Conservation (phyloP, 1,140 invertebrate species). For the Sycophila sp. region DNA sequence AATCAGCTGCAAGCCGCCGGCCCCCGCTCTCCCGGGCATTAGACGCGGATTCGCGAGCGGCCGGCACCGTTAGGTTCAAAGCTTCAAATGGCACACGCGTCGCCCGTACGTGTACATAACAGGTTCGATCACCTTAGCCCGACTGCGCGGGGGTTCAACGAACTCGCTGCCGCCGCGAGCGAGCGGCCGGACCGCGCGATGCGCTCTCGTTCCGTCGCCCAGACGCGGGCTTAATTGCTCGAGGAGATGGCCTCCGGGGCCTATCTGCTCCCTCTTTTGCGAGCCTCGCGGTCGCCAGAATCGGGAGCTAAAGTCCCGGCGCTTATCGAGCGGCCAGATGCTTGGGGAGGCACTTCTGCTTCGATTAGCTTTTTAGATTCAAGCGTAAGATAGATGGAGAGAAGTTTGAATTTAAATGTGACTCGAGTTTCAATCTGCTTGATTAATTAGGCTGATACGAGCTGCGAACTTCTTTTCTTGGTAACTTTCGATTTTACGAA, state of each 20-base stretch:
- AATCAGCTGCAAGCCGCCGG: slow-evolving; percentile 22
- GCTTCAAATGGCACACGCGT: slow-evolving; percentile 15
- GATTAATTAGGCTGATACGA: too few relatives aligned
- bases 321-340: too few relatives aligned
- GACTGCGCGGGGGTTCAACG: slow-evolving; percentile 16
- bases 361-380: too few relatives aligned
- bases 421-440: too few relatives aligned
- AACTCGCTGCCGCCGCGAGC: slow-evolving; percentile 1
- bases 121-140: slow-evolving; percentile 33
- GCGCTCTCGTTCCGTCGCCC: not conserved
- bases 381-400: too few relatives aligned
- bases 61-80: slow-evolving; percentile 36
- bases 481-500: too few relatives aligned
- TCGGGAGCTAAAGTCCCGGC: too few relatives aligned
- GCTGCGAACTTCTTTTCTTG: too few relatives aligned
- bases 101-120: slow-evolving; percentile 2
- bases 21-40: not conserved
- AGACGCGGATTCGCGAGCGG: too few relatives aligned
- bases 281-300: too few relatives aligned
- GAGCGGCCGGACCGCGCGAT: not conserved
- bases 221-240: slow-evolving; percentile 7
- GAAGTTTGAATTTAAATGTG: too few relatives aligned
- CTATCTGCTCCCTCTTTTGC: not conserved
- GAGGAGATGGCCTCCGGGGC: not conserved
- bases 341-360: too few relatives aligned